A percentile compares a stretch with the other conserved stretches of the same genome.
phyloP scores from a whole-genome alignment of 2,797 vertebrate genomes.

The Acipenser oxyrinchus region DNA sequence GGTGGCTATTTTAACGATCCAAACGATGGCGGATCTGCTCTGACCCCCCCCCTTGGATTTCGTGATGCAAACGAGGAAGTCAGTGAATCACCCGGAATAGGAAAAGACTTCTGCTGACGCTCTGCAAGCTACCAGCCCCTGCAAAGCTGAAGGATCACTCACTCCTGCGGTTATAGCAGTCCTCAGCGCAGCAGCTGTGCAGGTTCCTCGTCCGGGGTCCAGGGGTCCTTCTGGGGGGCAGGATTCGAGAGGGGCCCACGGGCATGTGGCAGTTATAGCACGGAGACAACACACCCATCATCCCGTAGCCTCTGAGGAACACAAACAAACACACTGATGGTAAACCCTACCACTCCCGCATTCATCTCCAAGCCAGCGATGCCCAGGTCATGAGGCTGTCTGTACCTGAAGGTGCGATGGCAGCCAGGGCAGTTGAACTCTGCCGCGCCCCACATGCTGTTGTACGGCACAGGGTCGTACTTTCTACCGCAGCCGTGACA shows the following conservation, averaged over 20 bases:
- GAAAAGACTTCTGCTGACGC: too few relatives aligned
- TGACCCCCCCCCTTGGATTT: too few relatives aligned
- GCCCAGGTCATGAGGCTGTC: neutral
- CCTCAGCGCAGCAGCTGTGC: constrained; percentile 60
- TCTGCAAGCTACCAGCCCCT: neutral
- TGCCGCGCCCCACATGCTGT: constrained; percentile 63
- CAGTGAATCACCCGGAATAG: neutral
- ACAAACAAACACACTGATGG: neutral
- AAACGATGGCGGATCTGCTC: too few relatives aligned
- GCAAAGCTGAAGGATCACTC: constrained; percentile 14
- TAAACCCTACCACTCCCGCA: neutral
- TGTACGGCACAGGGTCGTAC: constrained; percentile 53
- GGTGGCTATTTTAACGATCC: too few relatives aligned
- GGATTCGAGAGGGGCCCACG: constrained; percentile 46
- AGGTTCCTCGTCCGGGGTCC: constrained; percentile 36
- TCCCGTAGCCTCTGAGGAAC: constrained; percentile 48
- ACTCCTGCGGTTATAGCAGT: constrained; percentile 60
- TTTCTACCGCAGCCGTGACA: constrained; percentile 49
- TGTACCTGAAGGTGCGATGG: constrained; percentile 52
- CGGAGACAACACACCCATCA: constrained; percentile 54
- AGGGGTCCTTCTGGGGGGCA: constrained; percentile 43
- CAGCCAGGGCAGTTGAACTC: constrained; percentile 57
- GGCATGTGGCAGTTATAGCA: constrained; percentile 51
- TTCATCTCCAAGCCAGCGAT: neutral
- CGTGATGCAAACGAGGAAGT: too few relatives aligned